Evolutionary conservation across 2,888 invertebrate species (phyloP).

Genomic region (Drosophila suboccidentalis): DNA sequence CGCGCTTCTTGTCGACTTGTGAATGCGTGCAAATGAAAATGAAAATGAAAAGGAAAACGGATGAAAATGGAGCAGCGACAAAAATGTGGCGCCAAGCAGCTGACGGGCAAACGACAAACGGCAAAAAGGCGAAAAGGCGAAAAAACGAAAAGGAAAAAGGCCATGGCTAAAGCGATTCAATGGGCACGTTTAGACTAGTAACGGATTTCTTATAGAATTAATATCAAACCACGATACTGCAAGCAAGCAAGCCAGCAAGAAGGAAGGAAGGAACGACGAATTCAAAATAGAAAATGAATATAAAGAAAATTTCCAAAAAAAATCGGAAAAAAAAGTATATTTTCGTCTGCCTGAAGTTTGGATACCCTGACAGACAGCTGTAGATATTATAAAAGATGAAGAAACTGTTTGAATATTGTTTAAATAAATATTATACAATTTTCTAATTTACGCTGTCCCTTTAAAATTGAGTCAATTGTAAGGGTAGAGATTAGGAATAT

Average conservation of each 20-base stretch:
- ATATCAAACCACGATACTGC: constrained; percentile 65
- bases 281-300: constrained; percentile 20
- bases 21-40: constrained; percentile 39
- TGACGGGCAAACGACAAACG: constrained; percentile 17
- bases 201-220: constrained; percentile 79
- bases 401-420: no score
- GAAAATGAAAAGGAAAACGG: constrained; percentile 14
- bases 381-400: no score
- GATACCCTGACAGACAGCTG: neutral
- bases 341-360: neutral
- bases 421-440: no score
- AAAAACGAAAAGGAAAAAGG: constrained; percentile 1
- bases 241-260: constrained; percentile 5
- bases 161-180: constrained; percentile 60
- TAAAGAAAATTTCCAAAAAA: constrained; percentile 7
- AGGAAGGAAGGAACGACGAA: constrained; percentile 15
- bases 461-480: no score
- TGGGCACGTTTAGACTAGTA: constrained; percentile 74
- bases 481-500: no score
- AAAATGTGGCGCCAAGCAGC: constrained; percentile 37
- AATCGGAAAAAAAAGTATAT: neutral
- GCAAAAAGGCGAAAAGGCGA: constrained; percentile 22
- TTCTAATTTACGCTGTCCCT: no score
- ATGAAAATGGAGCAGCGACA: constrained; percentile 29
- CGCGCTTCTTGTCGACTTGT: constrained; percentile 26